These are phyloP conservation scores for Perca fluviatilis DNA, from an alignment of 2,113 vertebrate species.

Conservation along the genomic window DNA sequence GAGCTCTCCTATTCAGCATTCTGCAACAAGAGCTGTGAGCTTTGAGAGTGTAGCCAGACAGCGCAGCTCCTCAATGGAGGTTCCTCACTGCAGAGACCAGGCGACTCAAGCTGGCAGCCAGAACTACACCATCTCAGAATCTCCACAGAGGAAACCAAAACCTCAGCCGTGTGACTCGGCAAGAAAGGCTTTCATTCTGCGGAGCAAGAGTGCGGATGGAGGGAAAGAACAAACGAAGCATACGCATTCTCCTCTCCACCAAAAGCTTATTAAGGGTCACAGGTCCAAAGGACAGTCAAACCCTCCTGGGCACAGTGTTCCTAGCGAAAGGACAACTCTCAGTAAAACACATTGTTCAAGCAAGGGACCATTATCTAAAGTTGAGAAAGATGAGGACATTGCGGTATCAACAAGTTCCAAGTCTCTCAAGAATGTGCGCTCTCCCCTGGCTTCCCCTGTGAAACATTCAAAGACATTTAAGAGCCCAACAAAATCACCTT, in stretches of 20 bases:
- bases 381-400: constrained; percentile 62
- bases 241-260: constrained; percentile 79
- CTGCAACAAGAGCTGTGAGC: constrained; percentile 83
- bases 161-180: constrained; percentile 71
- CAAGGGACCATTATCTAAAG: constrained; percentile 84
- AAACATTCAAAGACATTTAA: constrained; percentile 84
- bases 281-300: constrained; percentile 78
- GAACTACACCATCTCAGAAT: constrained; percentile 73
- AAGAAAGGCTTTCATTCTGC: constrained; percentile 76
- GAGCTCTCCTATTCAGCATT: constrained; percentile 81
- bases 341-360: constrained; percentile 85
- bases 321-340: constrained; percentile 81
- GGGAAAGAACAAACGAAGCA: constrained; percentile 73
- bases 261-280: constrained; percentile 83
- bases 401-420: constrained; percentile 58
- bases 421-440: constrained; percentile 73
- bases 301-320: constrained; percentile 63
- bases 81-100: constrained; percentile 81
- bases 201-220: constrained; percentile 73
- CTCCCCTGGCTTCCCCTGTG: constrained; percentile 80
- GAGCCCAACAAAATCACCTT: constrained; percentile 67
- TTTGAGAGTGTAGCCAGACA: constrained; percentile 82
- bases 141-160: constrained; percentile 77
- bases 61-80: constrained; percentile 77
- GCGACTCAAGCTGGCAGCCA: constrained; percentile 78